phyloP scores from a whole-genome alignment of 2,888 invertebrate species.

The Ornithoptera alexandrae region DNA sequence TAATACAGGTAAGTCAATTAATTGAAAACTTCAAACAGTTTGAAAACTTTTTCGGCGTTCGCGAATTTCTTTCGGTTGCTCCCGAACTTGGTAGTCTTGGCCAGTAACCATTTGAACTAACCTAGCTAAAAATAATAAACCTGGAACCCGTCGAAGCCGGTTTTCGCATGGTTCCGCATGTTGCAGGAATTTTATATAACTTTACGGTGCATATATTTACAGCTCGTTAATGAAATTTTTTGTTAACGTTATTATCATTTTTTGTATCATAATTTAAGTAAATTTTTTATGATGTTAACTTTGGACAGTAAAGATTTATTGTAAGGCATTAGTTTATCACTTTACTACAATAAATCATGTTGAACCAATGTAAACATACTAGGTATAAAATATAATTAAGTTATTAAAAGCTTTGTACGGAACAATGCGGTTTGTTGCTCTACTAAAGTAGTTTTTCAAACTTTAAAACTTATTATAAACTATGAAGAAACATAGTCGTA shows the following conservation, averaged over 20 bases:
- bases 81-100: conserved; percentile 23
- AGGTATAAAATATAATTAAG: neutral
- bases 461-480: neutral
- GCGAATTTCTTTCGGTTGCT: conserved; percentile 23
- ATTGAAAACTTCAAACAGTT: conserved; percentile 31
- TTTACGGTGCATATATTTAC: conserved; percentile 27
- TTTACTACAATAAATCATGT: neutral
- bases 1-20: conserved; percentile 42
- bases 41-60: conserved; percentile 31
- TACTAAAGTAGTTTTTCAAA: neutral
- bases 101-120: conserved; percentile 26
- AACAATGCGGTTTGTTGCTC: neutral
- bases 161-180: conserved; percentile 32
- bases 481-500: neutral
- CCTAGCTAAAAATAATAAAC: conserved; percentile 34
- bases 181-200: conserved; percentile 27
- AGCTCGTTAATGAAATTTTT: conserved; percentile 9
- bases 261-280: neutral
- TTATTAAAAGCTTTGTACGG: neutral
- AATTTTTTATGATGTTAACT: neutral
- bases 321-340: too few relatives aligned
- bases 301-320: too few relatives aligned
- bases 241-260: neutral
- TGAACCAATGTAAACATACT: neutral
- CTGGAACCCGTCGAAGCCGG: conserved; percentile 32